phyloP scores from a whole-genome alignment of 1,140 invertebrate genomes.

The Macrosteles quadrilineatus region DNA sequence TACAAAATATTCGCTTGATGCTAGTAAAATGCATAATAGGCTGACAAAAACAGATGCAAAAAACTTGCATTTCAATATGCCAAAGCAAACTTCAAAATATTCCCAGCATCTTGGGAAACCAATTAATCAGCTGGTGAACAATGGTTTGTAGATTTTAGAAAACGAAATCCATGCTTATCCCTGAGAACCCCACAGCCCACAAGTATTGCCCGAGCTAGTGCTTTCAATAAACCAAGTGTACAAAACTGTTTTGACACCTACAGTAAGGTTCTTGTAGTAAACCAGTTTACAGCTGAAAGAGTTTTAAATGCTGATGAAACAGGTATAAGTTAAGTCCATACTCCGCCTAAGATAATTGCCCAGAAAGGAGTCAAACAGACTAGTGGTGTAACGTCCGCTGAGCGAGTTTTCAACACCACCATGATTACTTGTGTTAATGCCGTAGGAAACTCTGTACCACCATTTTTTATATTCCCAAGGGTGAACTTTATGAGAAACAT shows the following conservation, averaged over 20 bases:
- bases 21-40: not conserved
- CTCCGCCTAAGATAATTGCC: conserved; percentile 49
- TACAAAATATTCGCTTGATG: conserved; percentile 10
- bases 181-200: conserved; percentile 13
- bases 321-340: conserved; percentile 51
- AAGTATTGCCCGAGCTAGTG: conserved; percentile 14
- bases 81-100: conserved; percentile 13
- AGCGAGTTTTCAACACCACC: conserved; percentile 48
- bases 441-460: conserved; percentile 45
- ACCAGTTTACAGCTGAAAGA: conserved; percentile 45
- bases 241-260: conserved; percentile 11
- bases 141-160: conserved; percentile 11
- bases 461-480: conserved; percentile 47
- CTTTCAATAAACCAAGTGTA: not conserved
- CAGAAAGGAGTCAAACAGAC: conserved; percentile 46
- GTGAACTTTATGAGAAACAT: conserved; percentile 44
- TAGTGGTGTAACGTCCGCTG: conserved; percentile 47
- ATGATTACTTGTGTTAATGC: conserved; percentile 47
- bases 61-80: conserved; percentile 15
- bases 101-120: not conserved
- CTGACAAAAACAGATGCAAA: not conserved
- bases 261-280: not conserved
- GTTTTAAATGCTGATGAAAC: conserved; percentile 53
- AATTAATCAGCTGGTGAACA: conserved; percentile 1
- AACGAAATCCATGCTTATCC: conserved; percentile 19